Percentiles rank a stretch among this genome's conserved stretches.
These are phyloP conservation scores for Poliocrania exsul DNA, from an alignment of 2,797 vertebrate genomes.

Conservation along the genomic window DNA sequence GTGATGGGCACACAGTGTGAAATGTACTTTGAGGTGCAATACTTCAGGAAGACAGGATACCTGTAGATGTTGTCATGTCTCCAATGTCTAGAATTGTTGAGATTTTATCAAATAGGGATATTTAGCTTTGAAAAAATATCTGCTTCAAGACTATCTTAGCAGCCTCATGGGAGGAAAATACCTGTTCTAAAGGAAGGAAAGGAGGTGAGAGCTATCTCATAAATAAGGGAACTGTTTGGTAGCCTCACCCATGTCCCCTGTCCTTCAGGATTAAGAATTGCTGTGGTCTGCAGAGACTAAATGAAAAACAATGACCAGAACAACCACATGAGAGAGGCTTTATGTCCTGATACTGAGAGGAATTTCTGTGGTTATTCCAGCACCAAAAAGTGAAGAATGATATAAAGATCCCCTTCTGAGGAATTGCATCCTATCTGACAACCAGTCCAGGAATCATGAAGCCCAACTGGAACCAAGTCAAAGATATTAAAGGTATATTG, in stretches of 20 bases:
- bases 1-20: not conserved
- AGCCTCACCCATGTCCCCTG: not conserved
- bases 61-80: fast-evolving
- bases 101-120: not conserved
- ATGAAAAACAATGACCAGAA: not conserved
- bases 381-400: not conserved
- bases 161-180: not conserved
- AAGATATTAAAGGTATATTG: not conserved
- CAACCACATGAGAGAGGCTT: not conserved
- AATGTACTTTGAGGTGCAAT: not conserved
- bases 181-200: not conserved
- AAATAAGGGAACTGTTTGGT: not conserved
- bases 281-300: not conserved
- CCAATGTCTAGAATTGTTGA: not conserved
- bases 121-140: not conserved
- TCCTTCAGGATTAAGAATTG: not conserved
- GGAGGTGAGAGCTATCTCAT: not conserved
- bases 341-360: not conserved
- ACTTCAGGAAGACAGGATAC: not conserved
- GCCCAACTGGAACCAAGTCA: not conserved
- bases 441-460: not conserved
- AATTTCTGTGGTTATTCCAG: not conserved
- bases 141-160: not conserved
- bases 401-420: not conserved
- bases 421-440: not conserved